Evolutionary conservation across 2,888 invertebrate species (phyloP).

Genomic region (Himalopsyche tibetana): DNA sequence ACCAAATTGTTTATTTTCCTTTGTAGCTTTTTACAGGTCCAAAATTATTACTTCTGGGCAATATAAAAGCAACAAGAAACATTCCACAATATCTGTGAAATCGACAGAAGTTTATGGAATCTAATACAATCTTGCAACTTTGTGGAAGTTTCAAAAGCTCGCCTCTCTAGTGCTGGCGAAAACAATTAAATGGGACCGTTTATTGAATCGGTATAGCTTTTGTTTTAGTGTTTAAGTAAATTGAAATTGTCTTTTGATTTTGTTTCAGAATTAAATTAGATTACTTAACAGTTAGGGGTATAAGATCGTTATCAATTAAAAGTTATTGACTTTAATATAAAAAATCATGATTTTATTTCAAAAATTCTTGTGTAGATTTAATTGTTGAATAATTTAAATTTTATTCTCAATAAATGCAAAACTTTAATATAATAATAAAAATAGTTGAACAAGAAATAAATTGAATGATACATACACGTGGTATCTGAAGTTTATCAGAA

Average conservation of each 20-base stretch:
- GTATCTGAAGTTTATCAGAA: too few relatives aligned
- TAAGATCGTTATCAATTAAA: too few relatives aligned
- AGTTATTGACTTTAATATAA: too few relatives aligned
- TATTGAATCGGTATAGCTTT: neutral
- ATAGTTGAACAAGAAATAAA: too few relatives aligned
- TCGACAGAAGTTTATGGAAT: constrained; percentile 34
- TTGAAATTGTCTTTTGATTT: neutral
- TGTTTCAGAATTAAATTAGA: neutral
- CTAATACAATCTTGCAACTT: constrained; percentile 13
- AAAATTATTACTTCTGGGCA: neutral
- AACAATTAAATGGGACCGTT: constrained; percentile 13
- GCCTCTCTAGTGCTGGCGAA: neutral
- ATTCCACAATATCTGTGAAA: constrained; percentile 33
- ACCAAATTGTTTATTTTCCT: constrained; percentile 23
- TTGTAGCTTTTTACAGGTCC: neutral
- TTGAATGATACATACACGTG: too few relatives aligned
- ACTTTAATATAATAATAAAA: too few relatives aligned
- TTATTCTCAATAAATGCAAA: too few relatives aligned
- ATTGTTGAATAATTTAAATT: too few relatives aligned
- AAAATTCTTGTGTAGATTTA: too few relatives aligned
- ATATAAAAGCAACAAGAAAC: constrained; percentile 9
- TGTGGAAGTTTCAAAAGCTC: neutral
- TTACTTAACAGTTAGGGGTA: too few relatives aligned
- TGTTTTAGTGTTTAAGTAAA: neutral
- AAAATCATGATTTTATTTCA: too few relatives aligned